A percentile compares a stretch with the other conserved stretches of the same genome.
phyloP scores from a whole-genome alignment of 2,113 vertebrate species.

The Xiphorhynchus elegans region DNA sequence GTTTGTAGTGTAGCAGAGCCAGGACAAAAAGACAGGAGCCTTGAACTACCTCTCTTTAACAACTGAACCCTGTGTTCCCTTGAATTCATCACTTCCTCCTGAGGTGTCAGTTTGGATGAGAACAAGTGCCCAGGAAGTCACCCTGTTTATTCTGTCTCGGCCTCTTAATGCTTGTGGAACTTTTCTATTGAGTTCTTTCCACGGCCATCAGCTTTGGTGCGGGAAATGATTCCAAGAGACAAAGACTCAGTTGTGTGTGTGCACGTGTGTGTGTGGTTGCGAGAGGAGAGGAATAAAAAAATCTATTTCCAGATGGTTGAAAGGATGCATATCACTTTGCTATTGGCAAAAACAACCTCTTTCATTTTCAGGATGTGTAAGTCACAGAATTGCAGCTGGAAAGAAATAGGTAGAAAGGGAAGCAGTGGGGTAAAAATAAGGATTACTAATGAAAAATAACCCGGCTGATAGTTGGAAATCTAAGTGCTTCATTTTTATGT shows the following conservation, averaged over 20 bases:
- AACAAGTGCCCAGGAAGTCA: conserved; percentile 34
- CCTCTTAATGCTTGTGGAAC: conserved; percentile 14
- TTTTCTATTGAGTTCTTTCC: conserved; percentile 39
- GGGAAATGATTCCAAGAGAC: conserved; percentile 52
- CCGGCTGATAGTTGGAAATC: not conserved
- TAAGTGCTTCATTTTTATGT: not conserved
- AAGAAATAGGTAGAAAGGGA: conserved; percentile 24
- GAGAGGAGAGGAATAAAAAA: conserved; percentile 58
- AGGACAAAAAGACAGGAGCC: not conserved
- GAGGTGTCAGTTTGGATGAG: conserved; percentile 40
- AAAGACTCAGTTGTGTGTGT: conserved; percentile 26
- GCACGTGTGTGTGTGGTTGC: conserved; percentile 10
- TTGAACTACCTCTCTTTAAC: not conserved
- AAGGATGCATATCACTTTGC: conserved; percentile 60
- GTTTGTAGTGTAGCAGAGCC: not conserved
- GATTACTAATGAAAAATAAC: conserved; percentile 9
- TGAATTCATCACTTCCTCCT: conserved; percentile 40
- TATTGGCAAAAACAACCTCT: conserved; percentile 72
- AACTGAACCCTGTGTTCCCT: not conserved
- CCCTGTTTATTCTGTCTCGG: not conserved
- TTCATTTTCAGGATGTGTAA: conserved; percentile 66
- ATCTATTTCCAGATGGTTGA: conserved; percentile 70
- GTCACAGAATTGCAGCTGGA: conserved; percentile 65
- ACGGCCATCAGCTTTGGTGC: conserved; percentile 12
- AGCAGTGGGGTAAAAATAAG: not conserved